Evolutionary conservation across 2,888 invertebrate species (phyloP).

Genomic region (Philopedon plagiatum): DNA sequence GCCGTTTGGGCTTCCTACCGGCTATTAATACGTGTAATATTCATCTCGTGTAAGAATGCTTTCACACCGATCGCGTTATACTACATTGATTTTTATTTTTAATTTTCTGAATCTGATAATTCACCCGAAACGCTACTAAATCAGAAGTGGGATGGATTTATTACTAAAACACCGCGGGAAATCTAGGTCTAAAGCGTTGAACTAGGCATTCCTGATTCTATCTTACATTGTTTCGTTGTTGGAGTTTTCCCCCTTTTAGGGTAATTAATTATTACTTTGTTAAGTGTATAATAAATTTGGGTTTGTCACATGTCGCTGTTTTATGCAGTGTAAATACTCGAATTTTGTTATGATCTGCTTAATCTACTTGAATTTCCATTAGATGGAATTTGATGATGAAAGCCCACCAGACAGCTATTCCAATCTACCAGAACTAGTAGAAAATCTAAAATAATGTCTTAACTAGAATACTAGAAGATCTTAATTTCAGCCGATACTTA

Average conservation of each 20-base stretch:
- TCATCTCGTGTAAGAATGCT: not conserved
- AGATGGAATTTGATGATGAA: no score
- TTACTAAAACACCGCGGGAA: constrained; percentile 31
- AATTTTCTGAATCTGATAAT: constrained; percentile 27
- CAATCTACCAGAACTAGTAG: no score
- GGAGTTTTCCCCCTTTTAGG: constrained; percentile 40
- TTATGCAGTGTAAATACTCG: not conserved
- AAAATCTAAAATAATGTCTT: no score
- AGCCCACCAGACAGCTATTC: no score
- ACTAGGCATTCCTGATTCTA: constrained; percentile 45
- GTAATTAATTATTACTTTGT: constrained; percentile 34
- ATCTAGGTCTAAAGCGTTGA: constrained; percentile 43
- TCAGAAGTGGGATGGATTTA: constrained; percentile 42
- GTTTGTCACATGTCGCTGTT: constrained; percentile 13
- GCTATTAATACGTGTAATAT: not conserved
- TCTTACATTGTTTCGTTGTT: constrained; percentile 44
- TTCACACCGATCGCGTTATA: not conserved
- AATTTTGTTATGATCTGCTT: no score
- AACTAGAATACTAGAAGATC: no score
- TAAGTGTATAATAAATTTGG: constrained; percentile 11
- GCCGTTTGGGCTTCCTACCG: no score
- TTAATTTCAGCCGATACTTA: no score
- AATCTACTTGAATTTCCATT: no score
- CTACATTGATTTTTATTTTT: constrained; percentile 23
- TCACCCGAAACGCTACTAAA: constrained; percentile 24